phyloP scores from a whole-genome alignment of 2,888 invertebrate species.

The Incurvaria masculella region DNA sequence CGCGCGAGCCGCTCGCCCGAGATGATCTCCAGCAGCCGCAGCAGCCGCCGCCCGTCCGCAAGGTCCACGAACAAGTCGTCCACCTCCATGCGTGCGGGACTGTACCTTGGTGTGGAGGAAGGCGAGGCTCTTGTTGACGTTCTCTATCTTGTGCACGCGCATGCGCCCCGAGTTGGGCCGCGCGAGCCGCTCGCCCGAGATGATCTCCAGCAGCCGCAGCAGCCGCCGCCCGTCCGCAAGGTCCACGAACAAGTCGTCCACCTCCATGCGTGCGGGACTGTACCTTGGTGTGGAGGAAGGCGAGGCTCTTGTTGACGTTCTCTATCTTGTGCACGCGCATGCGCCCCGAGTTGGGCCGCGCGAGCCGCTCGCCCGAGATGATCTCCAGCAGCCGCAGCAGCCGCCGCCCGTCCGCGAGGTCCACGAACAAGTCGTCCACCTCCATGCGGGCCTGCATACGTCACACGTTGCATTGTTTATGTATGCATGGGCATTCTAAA shows the following conservation, averaged over 20 bases:
- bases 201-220: slow-evolving; percentile 85
- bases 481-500: no score
- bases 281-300: slow-evolving; percentile 93
- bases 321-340: slow-evolving; percentile 99
- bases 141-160: slow-evolving; percentile 98
- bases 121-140: slow-evolving; percentile 95
- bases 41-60: slow-evolving; percentile 85
- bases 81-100: slow-evolving; percentile 97
- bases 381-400: slow-evolving; percentile 81
- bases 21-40: slow-evolving; percentile 90
- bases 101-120: slow-evolving; percentile 94
- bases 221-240: slow-evolving; percentile 90
- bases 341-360: slow-evolving; percentile 92
- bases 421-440: slow-evolving; percentile 95
- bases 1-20: slow-evolving; percentile 96
- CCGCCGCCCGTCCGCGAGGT: slow-evolving; percentile 93
- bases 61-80: slow-evolving; percentile 96
- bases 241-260: slow-evolving; percentile 95
- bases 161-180: slow-evolving; percentile 95
- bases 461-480: no score
- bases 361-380: slow-evolving; percentile 96
- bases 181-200: slow-evolving; percentile 96
- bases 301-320: slow-evolving; percentile 96
- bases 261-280: slow-evolving; percentile 91
- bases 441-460: slow-evolving; percentile 87